These are phyloP conservation scores for Phasianus colchicus DNA, from an alignment of 2,113 vertebrate species.

Conservation along the genomic window DNA sequence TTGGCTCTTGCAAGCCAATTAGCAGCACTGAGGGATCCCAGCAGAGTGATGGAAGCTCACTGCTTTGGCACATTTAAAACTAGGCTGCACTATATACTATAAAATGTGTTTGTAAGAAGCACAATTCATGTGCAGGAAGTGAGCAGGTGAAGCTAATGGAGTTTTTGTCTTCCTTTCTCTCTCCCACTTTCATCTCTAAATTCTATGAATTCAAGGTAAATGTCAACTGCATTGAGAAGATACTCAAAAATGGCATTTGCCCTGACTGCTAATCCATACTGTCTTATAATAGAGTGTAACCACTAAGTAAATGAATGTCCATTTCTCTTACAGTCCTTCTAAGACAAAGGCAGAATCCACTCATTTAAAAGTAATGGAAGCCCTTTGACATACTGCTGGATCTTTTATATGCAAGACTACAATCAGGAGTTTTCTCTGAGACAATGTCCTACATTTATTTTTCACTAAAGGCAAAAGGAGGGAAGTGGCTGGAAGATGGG, in stretches of 20 bases:
- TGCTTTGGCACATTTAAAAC: not conserved
- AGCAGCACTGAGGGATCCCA: not conserved
- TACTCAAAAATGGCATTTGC: not conserved
- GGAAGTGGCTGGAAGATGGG: not conserved
- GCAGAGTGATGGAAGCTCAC: not conserved
- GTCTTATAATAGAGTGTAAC: not conserved
- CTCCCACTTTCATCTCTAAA: not conserved
- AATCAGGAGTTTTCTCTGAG: not conserved
- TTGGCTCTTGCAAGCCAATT: not conserved
- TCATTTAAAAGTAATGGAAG: not conserved
- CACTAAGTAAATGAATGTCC: not conserved
- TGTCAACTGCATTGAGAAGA: not conserved
- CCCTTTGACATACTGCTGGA: not conserved
- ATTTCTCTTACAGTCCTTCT: not conserved
- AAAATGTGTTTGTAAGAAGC: not conserved
- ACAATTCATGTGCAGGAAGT: not conserved
- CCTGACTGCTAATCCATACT: not conserved
- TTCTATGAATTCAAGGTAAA: constrained; percentile 1
- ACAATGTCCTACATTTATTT: not conserved
- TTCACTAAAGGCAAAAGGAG: not conserved
- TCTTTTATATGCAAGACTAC: not conserved
- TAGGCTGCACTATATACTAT: not conserved
- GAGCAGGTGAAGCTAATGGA: not conserved
- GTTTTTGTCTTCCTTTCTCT: not conserved
- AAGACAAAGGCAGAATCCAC: not conserved